Evolutionary conservation across 2,113 vertebrate genomes (phyloP).

Genomic region (Nerophis lumbriciformis): DNA sequence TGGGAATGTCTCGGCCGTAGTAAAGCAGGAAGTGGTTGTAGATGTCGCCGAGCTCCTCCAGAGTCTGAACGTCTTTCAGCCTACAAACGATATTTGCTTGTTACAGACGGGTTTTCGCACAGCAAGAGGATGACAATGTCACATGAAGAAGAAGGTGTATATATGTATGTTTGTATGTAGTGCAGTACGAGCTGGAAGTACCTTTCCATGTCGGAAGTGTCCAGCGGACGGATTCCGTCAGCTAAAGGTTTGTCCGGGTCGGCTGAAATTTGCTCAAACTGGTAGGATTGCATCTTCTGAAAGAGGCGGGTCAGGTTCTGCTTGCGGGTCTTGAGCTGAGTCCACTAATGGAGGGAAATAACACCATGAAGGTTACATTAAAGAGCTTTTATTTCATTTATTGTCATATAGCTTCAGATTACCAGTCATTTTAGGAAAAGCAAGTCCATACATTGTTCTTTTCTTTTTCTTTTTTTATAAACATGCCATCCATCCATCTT

Average conservation of each 20-base stretch:
- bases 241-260: constrained; percentile 96
- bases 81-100: constrained; percentile 47
- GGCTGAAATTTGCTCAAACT: constrained; percentile 96
- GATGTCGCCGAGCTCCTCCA: constrained; percentile 92
- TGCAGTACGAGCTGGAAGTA: constrained; percentile 27
- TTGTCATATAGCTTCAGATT: no score
- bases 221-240: constrained; percentile 90
- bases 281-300: constrained; percentile 96
- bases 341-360: constrained; percentile 77
- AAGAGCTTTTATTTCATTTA: no score
- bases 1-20: constrained; percentile 95
- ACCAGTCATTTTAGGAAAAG: no score
- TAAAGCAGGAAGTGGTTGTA: constrained; percentile 97
- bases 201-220: constrained; percentile 96
- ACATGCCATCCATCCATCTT: no score
- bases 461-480: no score
- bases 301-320: constrained; percentile 94
- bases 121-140: no score
- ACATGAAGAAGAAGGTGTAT: background rate
- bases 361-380: no score
- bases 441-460: no score
- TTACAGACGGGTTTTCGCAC: background rate
- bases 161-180: background rate
- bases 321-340: constrained; percentile 91
- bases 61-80: constrained; percentile 93